These are phyloP conservation scores for Beaufortia kweichowensis DNA, from an alignment of 2,113 vertebrate species.

Conservation along the genomic window DNA sequence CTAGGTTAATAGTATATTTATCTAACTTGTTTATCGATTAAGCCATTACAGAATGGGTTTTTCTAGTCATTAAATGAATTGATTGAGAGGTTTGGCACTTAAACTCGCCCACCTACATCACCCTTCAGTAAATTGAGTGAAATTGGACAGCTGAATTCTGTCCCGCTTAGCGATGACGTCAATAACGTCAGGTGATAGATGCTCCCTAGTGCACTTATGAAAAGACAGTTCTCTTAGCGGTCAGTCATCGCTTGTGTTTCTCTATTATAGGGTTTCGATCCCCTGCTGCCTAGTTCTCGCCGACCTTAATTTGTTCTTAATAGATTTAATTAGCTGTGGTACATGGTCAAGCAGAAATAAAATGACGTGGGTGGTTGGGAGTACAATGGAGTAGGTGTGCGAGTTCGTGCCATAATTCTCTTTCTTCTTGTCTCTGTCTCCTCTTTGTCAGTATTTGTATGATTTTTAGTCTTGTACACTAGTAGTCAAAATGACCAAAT, in stretches of 20 bases:
- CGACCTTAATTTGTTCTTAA: constrained; percentile 40
- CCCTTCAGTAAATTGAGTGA: neutral
- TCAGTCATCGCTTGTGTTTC: constrained; percentile 33
- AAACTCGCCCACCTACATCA: neutral
- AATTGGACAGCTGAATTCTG: neutral
- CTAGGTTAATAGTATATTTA: constrained; percentile 48
- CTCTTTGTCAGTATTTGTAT: too few species aligned
- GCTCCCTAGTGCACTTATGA: neutral
- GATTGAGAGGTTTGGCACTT: constrained; percentile 47
- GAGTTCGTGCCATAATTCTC: neutral
- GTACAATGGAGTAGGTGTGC: neutral
- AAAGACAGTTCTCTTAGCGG: constrained; percentile 19
- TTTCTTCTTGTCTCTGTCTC: constrained; percentile 16
- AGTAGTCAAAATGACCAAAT: neutral
- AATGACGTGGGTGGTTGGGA: constrained; percentile 30
- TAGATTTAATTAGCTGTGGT: constrained; percentile 47
- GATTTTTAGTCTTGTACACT: neutral
- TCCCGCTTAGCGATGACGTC: neutral
- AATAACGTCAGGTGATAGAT: constrained; percentile 6
- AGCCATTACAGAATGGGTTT: constrained; percentile 36
- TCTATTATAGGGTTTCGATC: constrained; percentile 35
- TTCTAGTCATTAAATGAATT: constrained; percentile 50
- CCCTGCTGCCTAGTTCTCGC: neutral
- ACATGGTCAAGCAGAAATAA: constrained; percentile 3
- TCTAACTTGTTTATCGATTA: constrained; percentile 57